phyloP scores from a whole-genome alignment of 2,888 invertebrate genomes.

The Morpho achilles region DNA sequence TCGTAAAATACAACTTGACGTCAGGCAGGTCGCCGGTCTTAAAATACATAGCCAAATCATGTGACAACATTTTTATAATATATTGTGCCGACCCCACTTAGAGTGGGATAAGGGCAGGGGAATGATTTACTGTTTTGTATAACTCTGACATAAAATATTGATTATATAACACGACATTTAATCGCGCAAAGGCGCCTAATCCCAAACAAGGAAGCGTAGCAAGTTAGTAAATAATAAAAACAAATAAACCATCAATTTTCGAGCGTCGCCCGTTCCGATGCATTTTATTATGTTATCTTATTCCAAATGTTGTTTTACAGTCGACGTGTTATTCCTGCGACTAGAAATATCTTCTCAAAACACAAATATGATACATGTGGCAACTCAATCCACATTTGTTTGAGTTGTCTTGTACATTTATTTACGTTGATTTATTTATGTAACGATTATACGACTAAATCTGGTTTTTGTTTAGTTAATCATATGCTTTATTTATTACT shows the following conservation, averaged over 20 bases:
- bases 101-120: too few relatives aligned
- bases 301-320: conserved; percentile 35
- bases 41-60: too few relatives aligned
- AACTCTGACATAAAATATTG: too few relatives aligned
- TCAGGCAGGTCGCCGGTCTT: too few relatives aligned
- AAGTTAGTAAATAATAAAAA: conserved; percentile 34
- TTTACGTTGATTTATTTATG: conserved; percentile 14
- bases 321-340: conserved; percentile 50
- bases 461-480: conserved; percentile 7
- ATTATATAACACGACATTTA: background rate
- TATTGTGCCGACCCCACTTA: too few relatives aligned
- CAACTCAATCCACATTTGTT: conserved; percentile 31
- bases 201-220: conserved; percentile 24
- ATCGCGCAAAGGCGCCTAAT: background rate
- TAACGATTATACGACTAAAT: conserved; percentile 7
- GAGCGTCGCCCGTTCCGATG: conserved; percentile 32
- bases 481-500: conserved; percentile 1
- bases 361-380: conserved; percentile 64
- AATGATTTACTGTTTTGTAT: too few relatives aligned
- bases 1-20: too few relatives aligned
- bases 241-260: conserved; percentile 38
- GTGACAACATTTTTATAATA: too few relatives aligned
- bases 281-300: conserved; percentile 67
- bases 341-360: conserved; percentile 68
- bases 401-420: conserved; percentile 14